Evolutionary conservation across 1,140 invertebrate species (phyloP).

Genomic region (Myzus persicae): DNA sequence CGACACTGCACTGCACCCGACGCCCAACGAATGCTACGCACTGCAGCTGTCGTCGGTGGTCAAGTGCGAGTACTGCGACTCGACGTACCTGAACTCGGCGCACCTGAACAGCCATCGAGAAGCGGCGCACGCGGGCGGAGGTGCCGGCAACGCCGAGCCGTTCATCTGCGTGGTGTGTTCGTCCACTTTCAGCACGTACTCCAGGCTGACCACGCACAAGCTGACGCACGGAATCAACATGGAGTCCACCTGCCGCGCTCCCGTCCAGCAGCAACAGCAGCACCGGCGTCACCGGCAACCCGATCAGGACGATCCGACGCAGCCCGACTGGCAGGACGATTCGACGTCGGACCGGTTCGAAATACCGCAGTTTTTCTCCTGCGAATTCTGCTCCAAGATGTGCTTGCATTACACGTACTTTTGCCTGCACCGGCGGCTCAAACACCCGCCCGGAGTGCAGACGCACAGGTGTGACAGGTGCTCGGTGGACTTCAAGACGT

Average conservation of each 20-base stretch:
- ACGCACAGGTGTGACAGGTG: conserved; percentile 14
- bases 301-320: conserved; percentile 3
- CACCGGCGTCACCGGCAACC: no score
- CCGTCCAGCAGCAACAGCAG: neutral
- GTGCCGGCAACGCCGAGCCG: conserved; percentile 29
- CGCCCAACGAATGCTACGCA: conserved; percentile 61
- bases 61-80: conserved; percentile 67
- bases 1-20: conserved; percentile 56
- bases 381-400: conserved; percentile 62
- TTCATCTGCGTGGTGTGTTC: conserved; percentile 64
- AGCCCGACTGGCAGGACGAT: conserved; percentile 29
- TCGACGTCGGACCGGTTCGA: conserved; percentile 65
- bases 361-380: conserved; percentile 68
- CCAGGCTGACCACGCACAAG: conserved; percentile 67
- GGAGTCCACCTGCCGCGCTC: conserved; percentile 58
- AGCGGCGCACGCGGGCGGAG: conserved; percentile 7
- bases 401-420: conserved; percentile 64
- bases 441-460: conserved; percentile 64
- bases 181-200: conserved; percentile 67
- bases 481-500: conserved; percentile 5
- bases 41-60: conserved; percentile 66
- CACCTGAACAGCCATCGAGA: conserved; percentile 58
- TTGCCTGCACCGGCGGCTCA: conserved; percentile 66
- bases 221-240: conserved; percentile 68
- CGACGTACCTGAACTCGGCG: conserved; percentile 62